Percentiles rank a stretch among this genome's conserved stretches.
Evolutionary conservation across 2,888 invertebrate genomes (phyloP).

Genomic region (Hirudinaria manillensis): DNA sequence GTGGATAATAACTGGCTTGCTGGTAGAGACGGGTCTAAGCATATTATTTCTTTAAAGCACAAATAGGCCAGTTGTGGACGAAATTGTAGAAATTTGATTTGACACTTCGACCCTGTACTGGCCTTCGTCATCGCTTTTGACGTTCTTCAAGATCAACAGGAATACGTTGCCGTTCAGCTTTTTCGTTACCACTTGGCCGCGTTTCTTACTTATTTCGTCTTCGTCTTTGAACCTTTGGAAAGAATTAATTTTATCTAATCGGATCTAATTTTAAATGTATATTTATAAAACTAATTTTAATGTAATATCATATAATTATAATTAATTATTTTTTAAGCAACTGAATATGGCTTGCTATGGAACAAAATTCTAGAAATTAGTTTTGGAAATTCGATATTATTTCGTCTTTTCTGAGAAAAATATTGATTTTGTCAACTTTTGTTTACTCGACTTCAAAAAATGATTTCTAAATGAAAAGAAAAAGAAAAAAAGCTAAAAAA

Average conservation of each 20-base stretch:
- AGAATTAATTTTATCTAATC: background rate
- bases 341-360: background rate
- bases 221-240: background rate
- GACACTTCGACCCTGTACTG: background rate
- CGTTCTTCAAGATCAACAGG: constrained; percentile 6
- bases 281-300: background rate
- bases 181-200: background rate
- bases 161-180: background rate
- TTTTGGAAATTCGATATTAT: background rate
- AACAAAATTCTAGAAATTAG: background rate
- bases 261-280: background rate
- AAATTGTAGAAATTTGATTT: constrained; percentile 1
- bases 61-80: background rate
- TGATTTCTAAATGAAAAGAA: background rate
- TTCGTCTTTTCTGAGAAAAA: background rate
- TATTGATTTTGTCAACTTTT: background rate
- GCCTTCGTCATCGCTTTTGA: background rate
- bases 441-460: background rate
- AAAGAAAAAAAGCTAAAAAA: background rate
- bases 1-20: too few relatives aligned
- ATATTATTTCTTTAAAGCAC: background rate
- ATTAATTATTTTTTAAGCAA: background rate
- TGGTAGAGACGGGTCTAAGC: background rate
- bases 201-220: background rate
- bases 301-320: too few relatives aligned